phyloP scores from a whole-genome alignment of 2,113 vertebrate species.

The Benitochromis conjunctus region DNA sequence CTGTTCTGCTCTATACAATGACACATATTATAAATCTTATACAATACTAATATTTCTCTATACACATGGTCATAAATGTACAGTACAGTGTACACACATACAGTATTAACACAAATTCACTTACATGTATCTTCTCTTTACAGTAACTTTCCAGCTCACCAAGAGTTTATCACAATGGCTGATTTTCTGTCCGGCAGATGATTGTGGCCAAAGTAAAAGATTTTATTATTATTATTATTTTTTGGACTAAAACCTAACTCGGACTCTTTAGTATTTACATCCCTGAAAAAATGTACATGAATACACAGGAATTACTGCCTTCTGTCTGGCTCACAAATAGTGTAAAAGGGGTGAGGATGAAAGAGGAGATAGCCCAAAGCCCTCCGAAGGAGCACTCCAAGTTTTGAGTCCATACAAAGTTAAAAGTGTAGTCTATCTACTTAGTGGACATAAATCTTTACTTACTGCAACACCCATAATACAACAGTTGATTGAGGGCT shows the following conservation, averaged over 20 bases:
- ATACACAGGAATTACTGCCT: slow-evolving; percentile 50
- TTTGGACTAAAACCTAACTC: slow-evolving; percentile 43
- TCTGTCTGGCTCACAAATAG: slow-evolving; percentile 40
- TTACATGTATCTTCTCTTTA: slow-evolving; percentile 44
- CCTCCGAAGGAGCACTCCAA: neutral
- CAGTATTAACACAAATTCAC: slow-evolving; percentile 66
- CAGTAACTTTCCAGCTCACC: slow-evolving; percentile 25
- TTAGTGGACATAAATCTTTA: slow-evolving; percentile 33
- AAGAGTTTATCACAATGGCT: slow-evolving; percentile 52
- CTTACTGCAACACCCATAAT: slow-evolving; percentile 40
- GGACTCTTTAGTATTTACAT: slow-evolving; percentile 67
- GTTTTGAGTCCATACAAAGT: slow-evolving; percentile 46
- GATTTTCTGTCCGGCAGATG: slow-evolving; percentile 69
- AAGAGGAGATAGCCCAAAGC: slow-evolving; percentile 33
- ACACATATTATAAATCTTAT: slow-evolving; percentile 71
- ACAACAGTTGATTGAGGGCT: slow-evolving; percentile 50
- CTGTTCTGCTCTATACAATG: slow-evolving; percentile 67
- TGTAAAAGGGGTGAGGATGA: slow-evolving; percentile 52
- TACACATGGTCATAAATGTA: slow-evolving; percentile 68
- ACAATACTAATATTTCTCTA: slow-evolving; percentile 72
- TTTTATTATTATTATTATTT: neutral
- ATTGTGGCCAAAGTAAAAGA: slow-evolving; percentile 51
- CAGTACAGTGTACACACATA: slow-evolving; percentile 67
- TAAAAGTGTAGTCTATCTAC: slow-evolving; percentile 38
- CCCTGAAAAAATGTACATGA: slow-evolving; percentile 73